These are phyloP conservation scores for Perodicticus potto DNA, from an alignment of 2,797 vertebrate genomes.

Conservation along the genomic window DNA sequence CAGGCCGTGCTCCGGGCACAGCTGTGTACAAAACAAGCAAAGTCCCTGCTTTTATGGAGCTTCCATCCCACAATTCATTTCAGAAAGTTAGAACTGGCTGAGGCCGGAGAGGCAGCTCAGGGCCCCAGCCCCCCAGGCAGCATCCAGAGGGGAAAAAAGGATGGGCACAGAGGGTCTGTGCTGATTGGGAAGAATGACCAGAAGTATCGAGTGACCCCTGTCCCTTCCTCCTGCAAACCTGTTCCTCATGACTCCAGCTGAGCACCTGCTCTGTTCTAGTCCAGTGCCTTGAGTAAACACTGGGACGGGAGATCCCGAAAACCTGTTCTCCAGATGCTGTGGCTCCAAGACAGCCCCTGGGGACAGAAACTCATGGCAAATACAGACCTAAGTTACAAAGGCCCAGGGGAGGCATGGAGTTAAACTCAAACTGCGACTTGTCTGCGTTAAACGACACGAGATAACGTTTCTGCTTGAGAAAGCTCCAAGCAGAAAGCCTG, in stretches of 20 bases:
- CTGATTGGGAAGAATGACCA: not conserved
- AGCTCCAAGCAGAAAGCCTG: not conserved
- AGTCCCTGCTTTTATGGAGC: not conserved
- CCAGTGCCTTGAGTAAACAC: not conserved
- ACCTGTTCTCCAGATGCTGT: not conserved
- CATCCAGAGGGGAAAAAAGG: not conserved
- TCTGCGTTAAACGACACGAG: not conserved
- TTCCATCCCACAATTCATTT: accelerated
- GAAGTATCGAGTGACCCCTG: too few species aligned
- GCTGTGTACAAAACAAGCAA: not conserved
- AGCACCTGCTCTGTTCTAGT: not conserved
- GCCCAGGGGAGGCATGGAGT: not conserved
- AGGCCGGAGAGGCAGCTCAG: not conserved
- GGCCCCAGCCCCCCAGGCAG: not conserved
- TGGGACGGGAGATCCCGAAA: not conserved
- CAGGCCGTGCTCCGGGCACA: not conserved
- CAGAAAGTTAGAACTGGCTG: not conserved
- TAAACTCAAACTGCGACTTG: not conserved
- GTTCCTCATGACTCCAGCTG: not conserved
- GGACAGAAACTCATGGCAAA: not conserved
- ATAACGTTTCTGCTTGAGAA: not conserved
- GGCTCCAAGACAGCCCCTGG: not conserved
- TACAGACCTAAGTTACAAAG: not conserved
- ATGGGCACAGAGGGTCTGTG: not conserved
- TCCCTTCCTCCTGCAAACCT: not conserved